Evolutionary conservation across 2,888 invertebrate species (phyloP), one percentile per base, ranked within the genome.

Genomic region (Yponomeuta cagnagella): DNA sequence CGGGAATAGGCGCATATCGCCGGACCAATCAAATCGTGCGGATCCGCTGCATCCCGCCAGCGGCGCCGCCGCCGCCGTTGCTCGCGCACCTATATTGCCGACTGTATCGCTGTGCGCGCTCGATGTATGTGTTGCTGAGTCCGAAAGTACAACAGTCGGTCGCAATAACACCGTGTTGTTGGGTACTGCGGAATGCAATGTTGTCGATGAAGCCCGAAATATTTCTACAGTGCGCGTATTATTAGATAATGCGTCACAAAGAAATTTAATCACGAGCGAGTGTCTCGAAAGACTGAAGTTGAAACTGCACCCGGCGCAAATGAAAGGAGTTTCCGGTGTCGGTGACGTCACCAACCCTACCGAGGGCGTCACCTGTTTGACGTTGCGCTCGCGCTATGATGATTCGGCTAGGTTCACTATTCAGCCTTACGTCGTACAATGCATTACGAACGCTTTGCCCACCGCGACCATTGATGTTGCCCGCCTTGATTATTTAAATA

Each of bases 361-460:
- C 15, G 43, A 68, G 48, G 68, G 68, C 68, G 68, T 43, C 10
- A 43, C 43, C 10, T 43, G 37, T 68, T 48, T 68, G 43, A 43
- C 37, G 10, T 15, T 68, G 12, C 33, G n/a, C 23, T 68, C 68
- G n/a, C 68, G 68, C 33, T 68, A 37, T 48, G 68, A 68, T n/a
- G 43, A 68, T 33, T 10, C 37, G 9, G 43, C 23, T 43, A n/a
- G 12, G 10, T 37, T 68, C 23, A 10, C 68, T 6, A 33, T 68
- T n/a, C 10, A 48, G 9, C 37, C 68, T 48, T 48, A 43, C 15
- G 70, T 70, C 37, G 58, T 70, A 10, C 10, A 70, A 30, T 37
- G 58, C 31, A 70, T 70, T 33, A 70, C 70, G 10, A 52, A 58
- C 31, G 58, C 33, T 58, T 58, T 63, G 63, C 70, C 70, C 23